Base-by-base conservation (phyloP, 2,797 vertebrate genomes). In the Centropyge bicolor region DNA sequence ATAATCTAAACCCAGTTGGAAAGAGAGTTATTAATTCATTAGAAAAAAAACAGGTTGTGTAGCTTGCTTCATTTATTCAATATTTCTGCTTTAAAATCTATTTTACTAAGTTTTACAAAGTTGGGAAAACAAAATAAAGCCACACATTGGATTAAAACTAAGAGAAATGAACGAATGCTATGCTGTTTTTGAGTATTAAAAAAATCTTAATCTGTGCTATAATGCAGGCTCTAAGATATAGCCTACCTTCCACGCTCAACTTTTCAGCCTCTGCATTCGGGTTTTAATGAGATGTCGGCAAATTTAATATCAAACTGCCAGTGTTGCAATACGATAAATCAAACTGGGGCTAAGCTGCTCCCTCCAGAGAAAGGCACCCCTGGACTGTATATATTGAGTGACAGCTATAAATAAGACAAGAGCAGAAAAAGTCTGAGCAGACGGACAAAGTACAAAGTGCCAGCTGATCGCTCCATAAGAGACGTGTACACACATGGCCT, bases 401-500 rank as follows among this genome's bases (percentile, higher is more conserved):
- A 82, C 68, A 49, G 70, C 60, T 73, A 72, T 69, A 76, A 80
- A 77, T 70, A 78, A 73, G 49, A 75, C 52, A n/a, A 46, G 46
- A 74, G 41, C 3, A 66, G 62, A 27, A 68, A 71, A 56, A 60
- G 62, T 35, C 49, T 65, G 72, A 85, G 75, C 62, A 76, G 78
- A 85, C 36, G 62, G 84, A 87, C 54, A 31, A 45, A 81, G 54
- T 22, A 60, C 43, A 41, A 74, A 70, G 41, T 72, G 62, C 63
- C 81, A 78, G 87, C 55, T 83, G 79, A 89, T 83, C 55, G 49
- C 61, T 78, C 72, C 64, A 80, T 65, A 72, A 73, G 73, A 61
- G 56, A 84, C 75, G 55, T 43, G 20, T 22, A 66, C 45, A 78
- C 73, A 81, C 75, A 63, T 67, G 69, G 85, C 79, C 72, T 89